Base-by-base conservation (phyloP, 2,113 vertebrate species). In the Marmota monax region DNA sequence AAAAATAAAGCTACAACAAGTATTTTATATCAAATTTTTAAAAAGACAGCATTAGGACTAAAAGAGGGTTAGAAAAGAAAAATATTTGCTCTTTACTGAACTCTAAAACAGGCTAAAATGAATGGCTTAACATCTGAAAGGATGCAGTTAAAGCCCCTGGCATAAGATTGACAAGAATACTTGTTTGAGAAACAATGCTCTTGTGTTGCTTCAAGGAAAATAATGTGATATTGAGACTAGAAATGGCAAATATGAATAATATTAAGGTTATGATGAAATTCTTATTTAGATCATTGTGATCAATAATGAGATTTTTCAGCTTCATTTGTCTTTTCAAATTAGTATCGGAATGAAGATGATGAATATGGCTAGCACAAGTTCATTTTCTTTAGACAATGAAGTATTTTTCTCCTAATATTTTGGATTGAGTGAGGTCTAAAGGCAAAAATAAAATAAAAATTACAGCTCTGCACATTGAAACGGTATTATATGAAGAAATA, bases 361-460 rank as follows among this genome's bases (percentile, higher is more conserved):
- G 23, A 63, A 25, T 10, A 79, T 3, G 10, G 1, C 5, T 12
- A 87, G 2, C 92, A 27, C 4, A 63, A 84, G 17, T 4, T 67
- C 8, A 73, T 1, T 67, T 90, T 12, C 18, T 95, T 96, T 97
- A 29, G 53, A 79, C 7, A 1, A 0, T 65, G 58, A 8, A 82
- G 7, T 27, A 8, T 2, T 74, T 85, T 95, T 89, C 1, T 65
- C 32, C 6, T 39, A 94, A 94, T 63, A 32, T 10, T 34, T 39
- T 25, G 25, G 6, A 84, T 92, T 74, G 73, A 7, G 11, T 80
- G 32, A 84, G 18, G 27, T 14, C 61, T 37, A 88, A 72, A 95
- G 69, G 7, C 37, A 73, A 97, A 45, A 97, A 96, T 39, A 14
- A 79, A 77, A 78, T 51, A 42, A 69, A 96, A 97, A 95, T 61